A percentile compares a stretch with the other conserved stretches of the same genome.
Conservation (phyloP, 2,113 vertebrate species). For the Chelonoidis abingdonii region DNA sequence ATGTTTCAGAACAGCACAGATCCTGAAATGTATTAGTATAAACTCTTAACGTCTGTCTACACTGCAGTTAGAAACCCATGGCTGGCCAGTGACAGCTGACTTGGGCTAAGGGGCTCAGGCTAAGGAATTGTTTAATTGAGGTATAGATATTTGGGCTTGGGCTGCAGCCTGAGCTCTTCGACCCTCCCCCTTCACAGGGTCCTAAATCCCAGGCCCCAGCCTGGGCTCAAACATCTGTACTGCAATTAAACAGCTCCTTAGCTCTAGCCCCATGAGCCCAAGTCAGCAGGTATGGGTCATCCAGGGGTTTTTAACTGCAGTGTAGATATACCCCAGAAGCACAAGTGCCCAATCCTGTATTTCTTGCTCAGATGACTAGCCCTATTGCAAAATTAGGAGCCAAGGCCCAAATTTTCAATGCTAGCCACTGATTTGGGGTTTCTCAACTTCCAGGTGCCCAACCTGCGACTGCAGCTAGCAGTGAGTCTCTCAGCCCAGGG, state of each 20-base stretch:
- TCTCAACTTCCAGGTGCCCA: constrained; percentile 36
- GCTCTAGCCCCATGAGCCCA: background rate
- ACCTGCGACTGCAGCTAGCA: background rate
- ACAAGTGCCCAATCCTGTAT: background rate
- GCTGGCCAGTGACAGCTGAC: background rate
- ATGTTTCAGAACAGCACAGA: constrained; percentile 6
- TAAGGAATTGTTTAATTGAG: background rate
- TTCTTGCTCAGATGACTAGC: background rate
- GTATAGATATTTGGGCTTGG: background rate
- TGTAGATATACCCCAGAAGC: background rate
- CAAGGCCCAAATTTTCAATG: background rate
- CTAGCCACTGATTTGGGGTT: background rate
- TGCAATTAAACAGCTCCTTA: background rate
- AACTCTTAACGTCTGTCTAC: background rate
- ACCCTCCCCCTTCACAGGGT: background rate
- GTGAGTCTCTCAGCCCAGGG: too few species aligned
- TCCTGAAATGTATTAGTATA: background rate
- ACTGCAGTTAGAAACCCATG: background rate
- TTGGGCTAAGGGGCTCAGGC: background rate
- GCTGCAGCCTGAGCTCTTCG: background rate
- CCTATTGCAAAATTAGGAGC: background rate
- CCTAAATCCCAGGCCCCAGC: background rate
- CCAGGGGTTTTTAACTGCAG: background rate
- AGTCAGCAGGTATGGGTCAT: background rate
- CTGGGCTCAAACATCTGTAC: background rate